These are phyloP conservation scores for Cygnus olor DNA, from an alignment of 2,797 vertebrate genomes.

Conservation along the genomic window DNA sequence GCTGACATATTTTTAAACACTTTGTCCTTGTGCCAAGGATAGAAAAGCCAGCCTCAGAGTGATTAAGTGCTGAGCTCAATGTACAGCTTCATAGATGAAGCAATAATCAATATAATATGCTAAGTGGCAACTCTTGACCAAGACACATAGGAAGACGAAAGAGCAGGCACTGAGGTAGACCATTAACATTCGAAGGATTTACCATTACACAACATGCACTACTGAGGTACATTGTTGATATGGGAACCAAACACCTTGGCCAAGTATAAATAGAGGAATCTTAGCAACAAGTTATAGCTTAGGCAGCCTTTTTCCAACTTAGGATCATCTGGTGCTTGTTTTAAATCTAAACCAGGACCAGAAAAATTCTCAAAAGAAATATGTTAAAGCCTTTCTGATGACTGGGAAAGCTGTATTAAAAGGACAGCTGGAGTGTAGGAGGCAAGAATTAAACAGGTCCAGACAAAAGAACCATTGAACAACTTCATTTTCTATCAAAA, in stretches of 20 bases:
- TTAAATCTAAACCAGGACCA: neutral
- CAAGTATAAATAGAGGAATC: neutral
- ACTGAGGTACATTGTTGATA: neutral
- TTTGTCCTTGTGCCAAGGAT: slow-evolving; percentile 8
- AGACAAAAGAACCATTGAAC: neutral
- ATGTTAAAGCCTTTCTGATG: neutral
- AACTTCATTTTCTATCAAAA: neutral
- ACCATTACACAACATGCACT: neutral
- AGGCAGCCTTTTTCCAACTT: neutral
- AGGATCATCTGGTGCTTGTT: neutral
- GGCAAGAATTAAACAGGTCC: neutral
- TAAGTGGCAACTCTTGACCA: neutral
- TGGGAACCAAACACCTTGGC: slow-evolving; percentile 32
- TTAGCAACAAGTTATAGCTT: neutral
- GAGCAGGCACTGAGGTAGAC: neutral
- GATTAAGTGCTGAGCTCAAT: neutral
- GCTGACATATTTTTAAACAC: neutral
- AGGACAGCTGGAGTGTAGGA: neutral
- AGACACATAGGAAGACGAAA: neutral
- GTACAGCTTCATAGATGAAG: neutral
- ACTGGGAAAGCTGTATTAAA: neutral
- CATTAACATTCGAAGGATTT: slow-evolving; percentile 31
- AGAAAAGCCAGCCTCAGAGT: neutral
- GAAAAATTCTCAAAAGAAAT: neutral
- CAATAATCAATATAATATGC: slow-evolving; percentile 22